Evolutionary conservation across 2,113 vertebrate species (phyloP), one percentile per base, ranked within the genome.

Genomic region (Manacus vitellinus): DNA sequence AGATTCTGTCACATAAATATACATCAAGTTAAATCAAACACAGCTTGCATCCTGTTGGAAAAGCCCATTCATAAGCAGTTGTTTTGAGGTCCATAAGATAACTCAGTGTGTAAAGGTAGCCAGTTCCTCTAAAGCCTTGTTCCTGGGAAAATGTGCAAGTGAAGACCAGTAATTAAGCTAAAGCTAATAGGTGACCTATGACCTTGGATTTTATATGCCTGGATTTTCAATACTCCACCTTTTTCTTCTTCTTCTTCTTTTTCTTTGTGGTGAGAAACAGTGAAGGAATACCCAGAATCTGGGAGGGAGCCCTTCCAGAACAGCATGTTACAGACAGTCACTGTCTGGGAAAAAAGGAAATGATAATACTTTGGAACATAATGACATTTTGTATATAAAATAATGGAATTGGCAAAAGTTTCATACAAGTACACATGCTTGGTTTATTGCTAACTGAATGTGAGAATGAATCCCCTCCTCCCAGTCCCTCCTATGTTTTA

Each of bases 301-400:
- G 87, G 31, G 70, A 95, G 81, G 77, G 94, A 98, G 65, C 70
- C 46, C 43, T 94, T 81, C 88, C 92, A 85, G 91, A 89, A 80
- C 85, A 91, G 73, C 55, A 0, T 85, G 70, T 93, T 95, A 37
- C 91, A 93, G 92, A 63, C 93, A 76, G 72, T 95, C 77, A 78
- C 79, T 68, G 92, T 96, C 95, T 95, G 92, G 93, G 97, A 96
- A 97, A 88, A 95, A 90, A 81, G 89, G 85, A 96, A 97, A 86
- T 28, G 30, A 92, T 93, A 95, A 74, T 94, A 35, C 78, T 96
- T 97, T 91, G 89, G 94, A 97, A 95, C 96, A 88, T 93, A 77
- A 92, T 95, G 92, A 94, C 77, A 91, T 97, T 97, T 94, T 94
- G 63, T 96, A 81, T 97, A 93, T 96, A 97, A 97, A 97, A 96